Conservation (phyloP, 92 coral and sea anemone genomes). For the Metridium senile region DNA sequence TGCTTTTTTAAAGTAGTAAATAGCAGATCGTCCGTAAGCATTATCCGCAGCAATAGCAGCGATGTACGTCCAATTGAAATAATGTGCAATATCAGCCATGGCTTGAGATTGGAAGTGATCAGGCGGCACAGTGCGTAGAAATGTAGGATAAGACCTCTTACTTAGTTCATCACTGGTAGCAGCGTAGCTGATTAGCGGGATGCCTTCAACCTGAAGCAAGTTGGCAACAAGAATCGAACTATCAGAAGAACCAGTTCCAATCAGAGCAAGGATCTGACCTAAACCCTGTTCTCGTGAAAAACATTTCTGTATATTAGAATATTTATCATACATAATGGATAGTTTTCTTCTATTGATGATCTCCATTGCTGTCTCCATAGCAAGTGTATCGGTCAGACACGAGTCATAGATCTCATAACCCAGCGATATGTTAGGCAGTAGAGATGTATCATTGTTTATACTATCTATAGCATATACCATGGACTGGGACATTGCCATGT, state of each 20-base stretch:
- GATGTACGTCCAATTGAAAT: slow-evolving; percentile 90
- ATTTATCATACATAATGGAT: slow-evolving; percentile 14
- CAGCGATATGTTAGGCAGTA: slow-evolving; percentile 72
- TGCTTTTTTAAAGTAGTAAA: slow-evolving; percentile 65
- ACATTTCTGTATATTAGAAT: slow-evolving; percentile 28
- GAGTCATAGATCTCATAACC: slow-evolving; percentile 87
- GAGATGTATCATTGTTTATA: slow-evolving; percentile 58
- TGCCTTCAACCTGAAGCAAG: slow-evolving; percentile 64
- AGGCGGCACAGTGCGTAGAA: slow-evolving; percentile 88
- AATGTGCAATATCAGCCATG: slow-evolving; percentile 68
- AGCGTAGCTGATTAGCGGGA: slow-evolving; percentile 86
- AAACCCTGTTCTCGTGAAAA: slow-evolving; percentile 6
- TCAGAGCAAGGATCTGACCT: slow-evolving; percentile 55
- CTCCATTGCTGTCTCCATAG: slow-evolving; percentile 78
- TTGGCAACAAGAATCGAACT: slow-evolving; percentile 81
- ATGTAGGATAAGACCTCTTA: slow-evolving; percentile 69
- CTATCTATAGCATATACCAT: slow-evolving; percentile 81
- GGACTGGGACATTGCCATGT: slow-evolving; percentile 81
- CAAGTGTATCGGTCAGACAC: slow-evolving; percentile 48
- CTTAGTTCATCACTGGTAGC: slow-evolving; percentile 89
- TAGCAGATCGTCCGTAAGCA: slow-evolving; percentile 79
- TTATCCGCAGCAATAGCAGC: slow-evolving; percentile 77
- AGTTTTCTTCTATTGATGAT: slow-evolving; percentile 66
- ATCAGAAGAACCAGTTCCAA: slow-evolving; percentile 71
- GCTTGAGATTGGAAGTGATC: slow-evolving; percentile 86